phyloP scores from a whole-genome alignment of 2,888 invertebrate species.

The Sialis fuliginosa region DNA sequence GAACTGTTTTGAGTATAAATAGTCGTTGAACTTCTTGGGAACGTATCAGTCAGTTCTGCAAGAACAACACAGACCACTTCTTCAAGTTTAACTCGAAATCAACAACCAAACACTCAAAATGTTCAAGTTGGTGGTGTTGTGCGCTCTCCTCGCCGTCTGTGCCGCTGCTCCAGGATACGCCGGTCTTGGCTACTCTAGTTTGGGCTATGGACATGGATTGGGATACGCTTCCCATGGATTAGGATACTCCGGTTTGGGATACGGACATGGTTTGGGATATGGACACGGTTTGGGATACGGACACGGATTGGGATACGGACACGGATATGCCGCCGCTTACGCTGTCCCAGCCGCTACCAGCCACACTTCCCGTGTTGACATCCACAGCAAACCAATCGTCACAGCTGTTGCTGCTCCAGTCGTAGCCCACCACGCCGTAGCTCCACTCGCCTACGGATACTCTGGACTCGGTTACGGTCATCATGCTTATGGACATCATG shows the following conservation, averaged over 20 bases:
- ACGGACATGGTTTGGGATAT: not conserved
- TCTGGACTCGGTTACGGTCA: not conserved
- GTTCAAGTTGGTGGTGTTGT: constrained; percentile 44
- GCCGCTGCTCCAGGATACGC: constrained; percentile 25
- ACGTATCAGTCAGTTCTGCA: no score
- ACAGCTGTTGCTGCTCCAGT: constrained; percentile 15
- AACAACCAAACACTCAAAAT: constrained; percentile 15
- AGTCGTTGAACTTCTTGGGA: no score
- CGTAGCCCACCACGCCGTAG: constrained; percentile 3
- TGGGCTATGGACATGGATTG: not conserved
- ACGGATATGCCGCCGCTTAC: not conserved
- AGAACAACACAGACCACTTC: not conserved
- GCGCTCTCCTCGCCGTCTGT: constrained; percentile 38
- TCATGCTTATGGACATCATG: not conserved
- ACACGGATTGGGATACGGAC: not conserved
- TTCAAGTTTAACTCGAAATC: not conserved
- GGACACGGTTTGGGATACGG: constrained; percentile 15
- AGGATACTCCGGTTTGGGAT: not conserved
- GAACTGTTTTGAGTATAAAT: not conserved
- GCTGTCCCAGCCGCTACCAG: constrained; percentile 25
- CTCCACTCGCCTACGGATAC: not conserved
- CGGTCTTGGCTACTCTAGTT: not conserved
- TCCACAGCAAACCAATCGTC: constrained; percentile 21
- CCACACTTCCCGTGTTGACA: constrained; percentile 26
- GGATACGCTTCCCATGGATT: not conserved